These are phyloP conservation scores for Rattus rattus DNA, from an alignment of 2,113 vertebrate genomes.

Conservation along the genomic window DNA sequence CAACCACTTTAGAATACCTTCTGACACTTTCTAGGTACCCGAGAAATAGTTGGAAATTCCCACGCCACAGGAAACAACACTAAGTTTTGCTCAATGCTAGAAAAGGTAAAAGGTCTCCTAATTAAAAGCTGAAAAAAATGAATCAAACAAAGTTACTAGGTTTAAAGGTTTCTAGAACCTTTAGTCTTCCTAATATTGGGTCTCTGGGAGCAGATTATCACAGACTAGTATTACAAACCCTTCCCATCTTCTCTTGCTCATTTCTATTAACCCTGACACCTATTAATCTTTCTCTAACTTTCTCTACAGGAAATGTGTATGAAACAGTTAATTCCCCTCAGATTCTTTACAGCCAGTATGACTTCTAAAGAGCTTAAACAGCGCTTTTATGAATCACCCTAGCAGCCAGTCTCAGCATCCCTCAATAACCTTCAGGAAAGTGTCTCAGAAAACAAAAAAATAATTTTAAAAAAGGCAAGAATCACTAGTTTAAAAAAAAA, in stretches of 20 bases:
- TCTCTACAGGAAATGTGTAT: conserved; percentile 32
- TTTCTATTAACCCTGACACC: background rate
- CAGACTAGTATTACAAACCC: background rate
- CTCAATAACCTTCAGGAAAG: conserved; percentile 22
- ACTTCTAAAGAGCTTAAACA: conserved; percentile 44
- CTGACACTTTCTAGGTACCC: conserved; percentile 40
- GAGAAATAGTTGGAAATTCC: conserved; percentile 33
- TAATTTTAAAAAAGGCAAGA: background rate
- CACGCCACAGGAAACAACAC: conserved; percentile 40
- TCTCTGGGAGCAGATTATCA: conserved; percentile 11
- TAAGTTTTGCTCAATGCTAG: conserved; percentile 35
- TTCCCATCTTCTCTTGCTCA: conserved; percentile 3
- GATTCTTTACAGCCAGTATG: conserved; percentile 7
- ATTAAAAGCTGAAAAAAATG: conserved; percentile 50
- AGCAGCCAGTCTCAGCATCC: background rate
- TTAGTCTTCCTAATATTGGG: background rate
- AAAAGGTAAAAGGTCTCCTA: conserved; percentile 19
- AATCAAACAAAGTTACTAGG: conserved; percentile 17
- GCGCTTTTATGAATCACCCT: conserved; percentile 35
- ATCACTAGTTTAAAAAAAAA: conserved; percentile 35
- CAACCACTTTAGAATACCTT: conserved; percentile 21
- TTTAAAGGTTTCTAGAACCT: conserved; percentile 51
- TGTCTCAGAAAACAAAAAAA: background rate
- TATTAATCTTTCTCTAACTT: conserved; percentile 17
- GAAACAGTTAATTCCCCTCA: conserved; percentile 53